Evolutionary conservation across 2,888 invertebrate genomes (phyloP).

Genomic region (Philonicus albiceps): DNA sequence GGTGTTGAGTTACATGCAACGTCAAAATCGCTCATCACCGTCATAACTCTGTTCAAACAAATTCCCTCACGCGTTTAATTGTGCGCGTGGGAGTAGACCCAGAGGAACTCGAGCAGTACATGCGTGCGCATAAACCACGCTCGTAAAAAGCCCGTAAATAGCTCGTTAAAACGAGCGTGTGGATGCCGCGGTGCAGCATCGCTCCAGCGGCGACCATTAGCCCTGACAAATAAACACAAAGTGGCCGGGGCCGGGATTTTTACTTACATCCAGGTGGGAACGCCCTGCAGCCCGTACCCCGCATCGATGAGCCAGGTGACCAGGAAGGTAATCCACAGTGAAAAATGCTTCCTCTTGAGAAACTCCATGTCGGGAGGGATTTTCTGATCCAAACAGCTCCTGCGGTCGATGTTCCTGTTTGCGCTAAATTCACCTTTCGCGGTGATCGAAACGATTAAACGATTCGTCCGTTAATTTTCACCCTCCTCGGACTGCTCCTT

Average conservation of each 20-base stretch:
- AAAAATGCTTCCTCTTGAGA: slow-evolving; percentile 60
- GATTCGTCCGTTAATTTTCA: background rate
- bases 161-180: slow-evolving; percentile 1
- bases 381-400: background rate
- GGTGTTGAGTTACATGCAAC: background rate
- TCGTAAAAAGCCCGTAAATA: slow-evolving; percentile 18
- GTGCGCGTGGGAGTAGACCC: background rate
- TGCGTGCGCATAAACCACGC: slow-evolving; percentile 14
- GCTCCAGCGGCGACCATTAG: background rate
- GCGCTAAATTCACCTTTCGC: background rate
- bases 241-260: background rate
- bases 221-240: slow-evolving; percentile 1
- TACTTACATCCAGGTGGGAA: slow-evolving; percentile 63
- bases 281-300: slow-evolving; percentile 59
- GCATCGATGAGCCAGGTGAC: slow-evolving; percentile 55
- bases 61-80: background rate
- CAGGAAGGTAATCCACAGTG: slow-evolving; percentile 58
- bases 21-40: background rate
- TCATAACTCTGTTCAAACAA: background rate
- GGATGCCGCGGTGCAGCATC: background rate
- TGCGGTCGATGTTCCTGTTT: background rate
- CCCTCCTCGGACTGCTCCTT: background rate
- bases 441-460: background rate
- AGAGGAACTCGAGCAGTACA: background rate
- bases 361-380: slow-evolving; percentile 56